Base-by-base conservation (phyloP, 2,113 vertebrate genomes). In the Saimiri boliviensis region DNA sequence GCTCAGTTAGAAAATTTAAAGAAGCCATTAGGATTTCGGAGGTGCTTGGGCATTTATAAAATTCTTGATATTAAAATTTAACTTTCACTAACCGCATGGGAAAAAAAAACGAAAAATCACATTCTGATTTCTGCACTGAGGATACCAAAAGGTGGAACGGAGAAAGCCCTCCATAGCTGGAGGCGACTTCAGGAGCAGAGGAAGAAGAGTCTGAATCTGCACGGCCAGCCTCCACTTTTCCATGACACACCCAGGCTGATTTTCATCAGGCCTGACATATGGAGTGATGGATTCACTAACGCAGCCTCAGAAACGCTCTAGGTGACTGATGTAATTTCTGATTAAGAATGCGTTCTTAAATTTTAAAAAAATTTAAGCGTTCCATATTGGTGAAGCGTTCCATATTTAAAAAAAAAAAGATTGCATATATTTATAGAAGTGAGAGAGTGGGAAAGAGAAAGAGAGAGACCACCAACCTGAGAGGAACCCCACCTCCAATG, bases 401-500 rank as follows among this genome's bases (percentile, higher is more conserved):
- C n/a, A n/a, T n/a, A n/a, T n/a, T n/a, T n/a, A n/a, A n/a, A n/a
- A n/a, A n/a, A n/a, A n/a, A n/a, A n/a, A 54, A 76, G 60, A 83
- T 47, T 93, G 83, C 54, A 3, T n/a, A 42, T 86, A 5, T 96
- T 89, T n/a, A 52, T 73, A 63, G 58, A 88, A 88, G 82, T 40
- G 49, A 85, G 93, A 82, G 12, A 60, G n/a, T 12, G 49, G 12
- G 45, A n/a, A n/a, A 60, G 32, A 79, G 73, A 52, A n/a, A 49
- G 54, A 20, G 79, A 66, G 14, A 60, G 85, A 40, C 27, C 42
- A 66, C 93, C 82, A 94, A 86, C 70, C 94, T 91, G 89, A 77
- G 95, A 88, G 49, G 66, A 96, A 88, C 54, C 79, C 86, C 90
- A 37, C 14, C 23, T 93, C 96, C 86, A 30, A 12, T 49, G 11